Percentiles rank a stretch among this genome's conserved stretches.
These are phyloP conservation scores for Botia kubotai DNA, from an alignment of 2,797 vertebrate genomes.

Conservation along the genomic window DNA sequence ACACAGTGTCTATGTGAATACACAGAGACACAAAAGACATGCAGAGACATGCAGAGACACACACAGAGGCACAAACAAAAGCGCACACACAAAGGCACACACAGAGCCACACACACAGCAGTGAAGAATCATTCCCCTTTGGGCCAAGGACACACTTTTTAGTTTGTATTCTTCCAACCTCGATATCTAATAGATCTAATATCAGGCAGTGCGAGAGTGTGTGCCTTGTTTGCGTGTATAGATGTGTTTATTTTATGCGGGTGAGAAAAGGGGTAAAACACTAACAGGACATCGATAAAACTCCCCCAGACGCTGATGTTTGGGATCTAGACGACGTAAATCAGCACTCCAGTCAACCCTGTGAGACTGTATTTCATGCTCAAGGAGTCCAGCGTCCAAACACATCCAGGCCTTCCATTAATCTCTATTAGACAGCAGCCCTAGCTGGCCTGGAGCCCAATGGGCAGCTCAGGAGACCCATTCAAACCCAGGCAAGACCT, in stretches of 20 bases:
- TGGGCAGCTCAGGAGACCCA: constrained; percentile 56
- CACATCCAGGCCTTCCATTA: constrained; percentile 60
- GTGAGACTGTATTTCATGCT: constrained; percentile 79
- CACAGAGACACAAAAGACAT: too few relatives aligned
- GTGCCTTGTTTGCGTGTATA: constrained; percentile 33
- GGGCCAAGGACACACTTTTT: constrained; percentile 41
- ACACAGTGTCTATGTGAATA: too few relatives aligned
- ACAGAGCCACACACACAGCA: neutral
- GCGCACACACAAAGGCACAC: too few relatives aligned
- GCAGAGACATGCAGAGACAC: neutral
- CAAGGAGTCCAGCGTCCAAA: constrained; percentile 67
- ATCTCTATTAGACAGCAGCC: constrained; percentile 64
- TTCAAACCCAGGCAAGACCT: constrained; percentile 53
- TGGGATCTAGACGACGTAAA: constrained; percentile 73
- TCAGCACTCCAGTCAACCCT: constrained; percentile 77
- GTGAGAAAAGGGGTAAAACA: constrained; percentile 49
- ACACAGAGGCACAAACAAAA: too few relatives aligned
- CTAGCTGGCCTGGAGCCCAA: constrained; percentile 56
- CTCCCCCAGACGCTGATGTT: constrained; percentile 64
- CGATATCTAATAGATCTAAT: constrained; percentile 45
- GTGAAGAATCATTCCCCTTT: constrained; percentile 18
- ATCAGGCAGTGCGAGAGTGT: neutral
- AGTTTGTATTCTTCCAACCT: constrained; percentile 33
- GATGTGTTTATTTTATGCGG: constrained; percentile 50
- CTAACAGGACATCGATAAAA: constrained; percentile 57